Percentiles rank a stretch among this genome's conserved stretches.
Conservation (phyloP, 2,888 invertebrate genomes). For the Cheilosia urbana region DNA sequence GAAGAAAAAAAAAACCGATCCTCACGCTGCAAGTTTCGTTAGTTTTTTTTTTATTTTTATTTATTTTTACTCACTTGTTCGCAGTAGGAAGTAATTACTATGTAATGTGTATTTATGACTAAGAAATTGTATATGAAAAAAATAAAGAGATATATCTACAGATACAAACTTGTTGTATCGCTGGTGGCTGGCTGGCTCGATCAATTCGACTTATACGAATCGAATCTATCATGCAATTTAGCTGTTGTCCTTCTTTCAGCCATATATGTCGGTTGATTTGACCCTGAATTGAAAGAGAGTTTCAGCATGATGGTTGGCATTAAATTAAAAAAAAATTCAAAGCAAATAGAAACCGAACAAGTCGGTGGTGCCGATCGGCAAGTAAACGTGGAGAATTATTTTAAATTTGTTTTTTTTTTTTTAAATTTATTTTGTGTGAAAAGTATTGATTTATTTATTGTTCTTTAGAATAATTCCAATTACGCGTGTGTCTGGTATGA, state of each 20-base stretch:
- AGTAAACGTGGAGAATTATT: constrained; percentile 36
- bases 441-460: constrained; percentile 51
- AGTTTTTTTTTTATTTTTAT: constrained; percentile 35
- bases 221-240: constrained; percentile 72
- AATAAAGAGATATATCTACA: constrained; percentile 10
- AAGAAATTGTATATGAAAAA: constrained; percentile 54
- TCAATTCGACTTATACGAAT: constrained; percentile 67
- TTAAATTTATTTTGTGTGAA: constrained; percentile 3
- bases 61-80: constrained; percentile 43
- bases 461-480: constrained; percentile 20
- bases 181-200: constrained; percentile 27
- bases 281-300: constrained; percentile 72
- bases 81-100: constrained; percentile 74
- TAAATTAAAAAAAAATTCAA: constrained; percentile 30
- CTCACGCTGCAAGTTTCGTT: constrained; percentile 47
- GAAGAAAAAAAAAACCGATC: constrained; percentile 30
- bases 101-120: constrained; percentile 74
- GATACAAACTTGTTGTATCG: constrained; percentile 41
- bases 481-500: constrained; percentile 5
- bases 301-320: constrained; percentile 45
- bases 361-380: constrained; percentile 41
- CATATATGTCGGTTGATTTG: constrained; percentile 71
- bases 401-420: constrained; percentile 16
- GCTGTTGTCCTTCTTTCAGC: constrained; percentile 69
- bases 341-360: constrained; percentile 60